Conservation (phyloP, 1,140 invertebrate species). For the Cotesia vestalis region DNA sequence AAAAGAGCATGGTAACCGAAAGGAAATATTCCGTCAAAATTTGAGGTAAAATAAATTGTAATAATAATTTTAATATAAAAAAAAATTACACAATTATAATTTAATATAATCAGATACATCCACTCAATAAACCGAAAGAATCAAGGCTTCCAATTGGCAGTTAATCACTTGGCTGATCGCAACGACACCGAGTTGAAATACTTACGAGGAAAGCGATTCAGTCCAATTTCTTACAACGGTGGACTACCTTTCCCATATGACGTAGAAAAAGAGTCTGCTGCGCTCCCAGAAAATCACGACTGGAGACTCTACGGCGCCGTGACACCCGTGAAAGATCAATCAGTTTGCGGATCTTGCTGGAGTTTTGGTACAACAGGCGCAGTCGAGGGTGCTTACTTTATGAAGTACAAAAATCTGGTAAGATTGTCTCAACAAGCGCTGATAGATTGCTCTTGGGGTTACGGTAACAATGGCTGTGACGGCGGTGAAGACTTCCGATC, state of each 20-base stretch:
- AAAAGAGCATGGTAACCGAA: constrained; percentile 75
- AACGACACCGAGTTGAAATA: constrained; percentile 80
- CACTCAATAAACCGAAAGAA: constrained; percentile 85
- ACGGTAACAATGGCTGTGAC: constrained; percentile 95
- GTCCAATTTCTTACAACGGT: constrained; percentile 73
- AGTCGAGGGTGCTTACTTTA: constrained; percentile 90
- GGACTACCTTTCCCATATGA: constrained; percentile 82
- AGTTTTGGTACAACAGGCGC: constrained; percentile 94
- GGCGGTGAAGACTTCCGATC: constrained; percentile 93
- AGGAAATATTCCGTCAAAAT: constrained; percentile 89
- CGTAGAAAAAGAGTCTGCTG: constrained; percentile 57
- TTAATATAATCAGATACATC: constrained; percentile 72
- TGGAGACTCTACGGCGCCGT: constrained; percentile 94
- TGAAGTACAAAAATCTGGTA: constrained; percentile 81
- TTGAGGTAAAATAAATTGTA: constrained; percentile 68
- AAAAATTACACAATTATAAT: background rate
- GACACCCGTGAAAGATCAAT: constrained; percentile 95
- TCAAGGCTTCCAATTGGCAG: constrained; percentile 76
- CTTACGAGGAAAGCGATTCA: constrained; percentile 79
- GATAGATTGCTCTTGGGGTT: constrained; percentile 96
- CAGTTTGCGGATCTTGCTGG: constrained; percentile 97
- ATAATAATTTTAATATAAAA: constrained; percentile 20
- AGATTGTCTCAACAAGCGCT: constrained; percentile 87
- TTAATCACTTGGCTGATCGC: constrained; percentile 91
- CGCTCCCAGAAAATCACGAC: constrained; percentile 79